A percentile compares a stretch with the other conserved stretches of the same genome.
Evolutionary conservation across 1,140 invertebrate genomes (phyloP).

Genomic region (Drosophila hydei): DNA sequence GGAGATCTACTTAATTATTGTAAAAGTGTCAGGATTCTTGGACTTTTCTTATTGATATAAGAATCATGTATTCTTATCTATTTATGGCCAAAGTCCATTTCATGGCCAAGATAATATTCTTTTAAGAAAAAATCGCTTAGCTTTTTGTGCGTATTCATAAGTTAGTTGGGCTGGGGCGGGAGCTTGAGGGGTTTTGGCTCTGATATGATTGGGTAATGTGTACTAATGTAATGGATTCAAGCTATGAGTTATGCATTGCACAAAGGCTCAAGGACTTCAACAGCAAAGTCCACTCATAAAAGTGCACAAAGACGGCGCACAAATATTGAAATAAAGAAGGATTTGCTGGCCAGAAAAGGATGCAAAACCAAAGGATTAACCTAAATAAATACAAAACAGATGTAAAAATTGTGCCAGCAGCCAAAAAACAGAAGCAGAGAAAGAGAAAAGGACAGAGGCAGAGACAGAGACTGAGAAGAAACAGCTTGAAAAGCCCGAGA

Average conservation of each 20-base stretch:
- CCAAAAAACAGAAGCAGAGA: conserved; percentile 15
- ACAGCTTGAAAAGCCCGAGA: conserved; percentile 19
- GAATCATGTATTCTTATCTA: conserved; percentile 1
- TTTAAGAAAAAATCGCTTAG: neutral
- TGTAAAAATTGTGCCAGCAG: conserved; percentile 68
- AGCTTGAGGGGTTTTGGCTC: neutral
- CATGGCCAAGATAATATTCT: too few relatives aligned
- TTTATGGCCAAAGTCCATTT: neutral
- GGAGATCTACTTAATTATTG: too few relatives aligned
- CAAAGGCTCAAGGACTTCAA: conserved; percentile 44
- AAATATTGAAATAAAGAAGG: conserved; percentile 74
- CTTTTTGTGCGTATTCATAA: conserved; percentile 1
- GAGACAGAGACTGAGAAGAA: conserved; percentile 2
- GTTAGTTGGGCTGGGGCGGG: neutral
- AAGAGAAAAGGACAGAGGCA: too few relatives aligned
- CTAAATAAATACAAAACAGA: conserved; percentile 79
- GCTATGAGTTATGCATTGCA: conserved; percentile 46
- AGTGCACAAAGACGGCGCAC: conserved; percentile 62
- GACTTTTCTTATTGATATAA: too few relatives aligned
- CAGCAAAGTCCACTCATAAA: conserved; percentile 56
- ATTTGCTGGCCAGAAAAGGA: conserved; percentile 49
- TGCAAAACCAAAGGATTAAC: conserved; percentile 63
- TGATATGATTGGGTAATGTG: conserved; percentile 45
- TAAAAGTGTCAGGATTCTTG: too few relatives aligned
- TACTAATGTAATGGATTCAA: conserved; percentile 61